Base-by-base conservation (phyloP, 1,140 invertebrate species). In the Aphelenchoides avenae region DNA sequence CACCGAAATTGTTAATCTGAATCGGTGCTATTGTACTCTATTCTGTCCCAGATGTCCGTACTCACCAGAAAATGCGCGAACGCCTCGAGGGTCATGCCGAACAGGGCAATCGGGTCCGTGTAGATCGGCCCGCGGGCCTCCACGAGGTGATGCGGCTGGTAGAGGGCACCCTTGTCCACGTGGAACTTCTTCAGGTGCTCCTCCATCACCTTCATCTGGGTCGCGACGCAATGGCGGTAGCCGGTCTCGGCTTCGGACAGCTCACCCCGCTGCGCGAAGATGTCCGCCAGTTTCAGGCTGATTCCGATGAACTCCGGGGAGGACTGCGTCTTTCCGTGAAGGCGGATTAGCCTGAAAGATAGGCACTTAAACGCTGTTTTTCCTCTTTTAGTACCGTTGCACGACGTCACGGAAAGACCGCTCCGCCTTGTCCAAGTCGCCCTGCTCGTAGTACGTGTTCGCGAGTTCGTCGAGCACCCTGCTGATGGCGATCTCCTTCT, bases 231-330 rank as follows among this genome's bases (percentile, higher is more conserved):
- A 54, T 77, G 71, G 37, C 52, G 52, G 39, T 58, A 77, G n/a
- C 74, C 73, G 34, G 52, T 68, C 54, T 75, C 73, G 5, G 73
- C 75, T 44, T 53, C 65, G 11, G 70, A 60, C 11, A 76, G 29
- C 5, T 72, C 57, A 6, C 73, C 73, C 55, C 53, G 54, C 11
- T 55, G 31, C 20, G 73, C 75, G 39, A 69, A 68, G 40, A 75
- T 64, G 43, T 77, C 75, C 1, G 73, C 75, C 26, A 75, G 52
- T 48, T 77, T 77, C 37, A 75, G 43, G 22, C 57, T 64, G 31
- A 75, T 57, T 15, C 63, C 75, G 44, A 75, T 75, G 33, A 75
- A 71, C 41, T 70, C 75, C 15, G 75, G 69, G 18, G 75, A 75
- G 9, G 29, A 34, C 26, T 75, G 71, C 20, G 50, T 68, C 37